phyloP scores from a whole-genome alignment of 2,113 vertebrate genomes.

The Ornithorhynchus anatinus region DNA sequence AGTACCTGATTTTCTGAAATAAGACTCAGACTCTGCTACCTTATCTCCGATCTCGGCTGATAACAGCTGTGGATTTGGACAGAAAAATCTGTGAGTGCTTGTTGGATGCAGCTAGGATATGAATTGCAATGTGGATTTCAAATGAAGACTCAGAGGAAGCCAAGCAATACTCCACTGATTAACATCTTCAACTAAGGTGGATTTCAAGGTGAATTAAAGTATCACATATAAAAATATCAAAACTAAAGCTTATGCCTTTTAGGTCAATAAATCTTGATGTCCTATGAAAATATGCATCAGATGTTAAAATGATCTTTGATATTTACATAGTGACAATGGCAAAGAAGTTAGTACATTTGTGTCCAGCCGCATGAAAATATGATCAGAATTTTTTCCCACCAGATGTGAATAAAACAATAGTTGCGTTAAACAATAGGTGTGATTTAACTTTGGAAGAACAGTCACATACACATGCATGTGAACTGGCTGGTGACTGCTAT shows the following conservation, averaged over 20 bases:
- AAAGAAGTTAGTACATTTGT: conserved; percentile 34
- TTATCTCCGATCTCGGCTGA: neutral
- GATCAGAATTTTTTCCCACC: conserved; percentile 1
- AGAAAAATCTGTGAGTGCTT: neutral
- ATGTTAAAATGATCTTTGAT: neutral
- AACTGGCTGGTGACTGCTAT: conserved; percentile 4
- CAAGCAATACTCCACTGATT: too few species aligned
- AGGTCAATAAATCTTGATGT: conserved; percentile 14
- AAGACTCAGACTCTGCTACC: neutral
- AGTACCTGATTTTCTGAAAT: neutral
- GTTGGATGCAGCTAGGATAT: neutral
- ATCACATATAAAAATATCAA: conserved; percentile 32
- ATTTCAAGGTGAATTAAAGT: conserved; percentile 13
- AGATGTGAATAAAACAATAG: conserved; percentile 15
- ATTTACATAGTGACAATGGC: conserved; percentile 20
- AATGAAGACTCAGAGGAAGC: neutral
- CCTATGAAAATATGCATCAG: conserved; percentile 30
- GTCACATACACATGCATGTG: neutral
- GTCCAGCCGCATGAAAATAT: conserved; percentile 38
- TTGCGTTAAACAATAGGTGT: conserved; percentile 19
- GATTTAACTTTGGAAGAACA: conserved; percentile 10
- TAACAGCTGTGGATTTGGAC: neutral
- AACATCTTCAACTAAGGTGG: neutral
- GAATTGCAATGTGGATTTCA: neutral
- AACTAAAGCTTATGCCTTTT: conserved; percentile 32